A percentile compares a stretch with the other conserved stretches of the same genome.
Evolutionary conservation across 2,113 vertebrate genomes (phyloP).

Genomic region (Odocoileus virginianus): DNA sequence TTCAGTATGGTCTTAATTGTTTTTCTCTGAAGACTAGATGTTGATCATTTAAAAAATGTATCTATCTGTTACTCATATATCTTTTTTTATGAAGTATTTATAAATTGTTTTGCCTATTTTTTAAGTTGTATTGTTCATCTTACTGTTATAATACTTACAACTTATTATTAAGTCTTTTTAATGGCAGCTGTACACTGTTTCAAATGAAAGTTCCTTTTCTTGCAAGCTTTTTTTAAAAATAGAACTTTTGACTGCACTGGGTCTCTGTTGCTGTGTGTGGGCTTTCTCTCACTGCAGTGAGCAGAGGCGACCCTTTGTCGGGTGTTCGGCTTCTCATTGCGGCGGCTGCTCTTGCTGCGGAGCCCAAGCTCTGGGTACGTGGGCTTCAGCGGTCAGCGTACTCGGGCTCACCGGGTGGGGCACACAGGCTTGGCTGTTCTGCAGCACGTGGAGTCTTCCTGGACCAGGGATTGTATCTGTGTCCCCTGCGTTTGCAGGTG

Average conservation of each 20-base stretch:
- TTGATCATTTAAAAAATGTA: background rate
- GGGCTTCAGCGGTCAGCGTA: background rate
- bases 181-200: background rate
- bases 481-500: background rate
- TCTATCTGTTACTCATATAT: background rate
- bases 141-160: no score
- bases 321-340: background rate
- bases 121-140: background rate
- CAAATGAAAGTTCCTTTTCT: background rate
- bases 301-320: background rate
- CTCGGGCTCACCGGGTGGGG: fast-evolving
- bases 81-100: background rate
- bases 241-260: background rate
- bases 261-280: background rate
- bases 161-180: background rate
- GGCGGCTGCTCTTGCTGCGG: background rate
- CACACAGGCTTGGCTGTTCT: background rate
- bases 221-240: background rate
- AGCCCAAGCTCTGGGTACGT: background rate
- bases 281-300: background rate
- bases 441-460: background rate
- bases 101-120: background rate
- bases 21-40: background rate
- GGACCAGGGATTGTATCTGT: background rate
- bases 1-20: background rate